These are phyloP conservation scores for Cottoperca gobio DNA, from an alignment of 2,797 vertebrate species.

Conservation along the genomic window DNA sequence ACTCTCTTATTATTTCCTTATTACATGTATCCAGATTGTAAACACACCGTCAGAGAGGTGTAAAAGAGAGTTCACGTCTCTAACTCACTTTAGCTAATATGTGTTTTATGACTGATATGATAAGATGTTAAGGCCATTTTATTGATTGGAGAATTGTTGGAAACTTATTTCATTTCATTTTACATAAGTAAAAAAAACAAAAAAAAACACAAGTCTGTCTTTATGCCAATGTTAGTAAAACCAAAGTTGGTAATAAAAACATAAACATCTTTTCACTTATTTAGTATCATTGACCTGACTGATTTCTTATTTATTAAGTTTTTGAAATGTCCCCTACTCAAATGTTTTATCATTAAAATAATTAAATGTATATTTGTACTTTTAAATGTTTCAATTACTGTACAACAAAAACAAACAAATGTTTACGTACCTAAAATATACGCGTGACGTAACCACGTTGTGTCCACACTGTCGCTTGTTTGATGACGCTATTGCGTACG, in stretches of 20 bases:
- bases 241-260: too few species aligned
- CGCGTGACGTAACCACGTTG: background rate
- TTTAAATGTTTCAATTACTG: background rate
- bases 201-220: background rate
- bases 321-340: background rate
- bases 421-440: too few species aligned
- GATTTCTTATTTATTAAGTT: background rate
- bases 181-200: background rate
- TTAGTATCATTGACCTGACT: background rate
- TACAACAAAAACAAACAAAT: background rate
- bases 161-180: background rate
- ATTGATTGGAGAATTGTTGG: background rate
- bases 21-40: background rate
- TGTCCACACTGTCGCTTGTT: background rate
- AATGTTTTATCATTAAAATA: background rate
- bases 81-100: background rate
- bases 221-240: background rate
- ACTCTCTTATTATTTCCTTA: background rate
- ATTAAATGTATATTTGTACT: background rate
- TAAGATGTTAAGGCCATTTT: too few species aligned
- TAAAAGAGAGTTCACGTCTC: background rate
- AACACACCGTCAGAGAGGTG: background rate
- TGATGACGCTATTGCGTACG: constrained; percentile 24
- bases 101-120: background rate
- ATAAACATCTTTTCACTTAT: background rate